phyloP scores from a whole-genome alignment of 2,113 vertebrate genomes.

The Indicator indicator region DNA sequence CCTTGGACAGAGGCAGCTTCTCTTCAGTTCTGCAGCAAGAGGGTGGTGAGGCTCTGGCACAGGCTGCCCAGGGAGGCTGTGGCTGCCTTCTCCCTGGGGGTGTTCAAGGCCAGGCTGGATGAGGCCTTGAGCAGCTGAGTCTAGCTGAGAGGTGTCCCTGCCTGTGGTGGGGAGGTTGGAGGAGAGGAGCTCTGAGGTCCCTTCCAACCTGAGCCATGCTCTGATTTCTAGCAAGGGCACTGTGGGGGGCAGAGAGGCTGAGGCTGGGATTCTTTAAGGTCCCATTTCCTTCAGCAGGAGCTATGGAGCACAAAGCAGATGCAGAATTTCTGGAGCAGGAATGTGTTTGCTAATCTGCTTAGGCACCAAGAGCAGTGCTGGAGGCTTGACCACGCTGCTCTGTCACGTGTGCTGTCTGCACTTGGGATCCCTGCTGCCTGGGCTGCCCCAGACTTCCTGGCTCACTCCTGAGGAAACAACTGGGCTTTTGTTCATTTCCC shows the following conservation, averaged over 20 bases:
- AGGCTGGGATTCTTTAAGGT: not conserved
- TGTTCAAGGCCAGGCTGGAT: too few species aligned
- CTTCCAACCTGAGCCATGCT: too few species aligned
- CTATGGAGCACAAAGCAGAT: not conserved
- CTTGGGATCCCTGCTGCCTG: not conserved
- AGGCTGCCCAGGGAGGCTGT: too few species aligned
- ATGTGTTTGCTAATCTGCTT: conserved; percentile 6
- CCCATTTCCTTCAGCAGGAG: not conserved
- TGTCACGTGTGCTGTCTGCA: conserved; percentile 1
- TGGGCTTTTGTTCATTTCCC: conserved; percentile 50
- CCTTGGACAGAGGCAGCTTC: not conserved
- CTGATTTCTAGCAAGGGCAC: not conserved
- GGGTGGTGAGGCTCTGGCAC: too few species aligned
- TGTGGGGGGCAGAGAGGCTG: not conserved
- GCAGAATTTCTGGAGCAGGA: not conserved
- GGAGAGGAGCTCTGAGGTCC: too few species aligned
- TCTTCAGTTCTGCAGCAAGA: not conserved
- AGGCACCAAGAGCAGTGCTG: not conserved
- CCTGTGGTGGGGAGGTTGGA: too few species aligned
- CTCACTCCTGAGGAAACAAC: conserved; percentile 52
- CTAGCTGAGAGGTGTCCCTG: too few species aligned
- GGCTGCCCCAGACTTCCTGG: conserved; percentile 44
- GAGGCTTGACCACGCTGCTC: not conserved
- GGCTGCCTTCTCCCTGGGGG: too few species aligned
- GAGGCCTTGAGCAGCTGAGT: too few species aligned